Evolutionary conservation across 2,888 invertebrate species (phyloP).

Genomic region (Tipula unca): DNA sequence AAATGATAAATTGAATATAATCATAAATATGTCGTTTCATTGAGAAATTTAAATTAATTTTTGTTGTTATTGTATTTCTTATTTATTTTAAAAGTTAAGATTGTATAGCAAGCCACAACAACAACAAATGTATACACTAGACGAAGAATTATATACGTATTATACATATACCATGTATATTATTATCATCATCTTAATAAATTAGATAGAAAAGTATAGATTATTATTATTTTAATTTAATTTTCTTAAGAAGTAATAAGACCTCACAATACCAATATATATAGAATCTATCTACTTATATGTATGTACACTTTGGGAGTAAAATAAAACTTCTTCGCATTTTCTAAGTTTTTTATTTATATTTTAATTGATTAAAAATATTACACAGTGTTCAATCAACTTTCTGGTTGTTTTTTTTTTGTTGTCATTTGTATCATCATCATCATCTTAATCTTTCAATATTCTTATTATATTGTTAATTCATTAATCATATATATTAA

Average conservation of each 20-base stretch:
- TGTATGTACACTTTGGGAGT: not conserved
- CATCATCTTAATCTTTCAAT: not conserved
- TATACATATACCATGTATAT: not conserved
- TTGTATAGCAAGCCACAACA: not conserved
- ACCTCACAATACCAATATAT: not conserved
- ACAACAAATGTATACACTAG: not conserved
- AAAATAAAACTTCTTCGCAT: not conserved
- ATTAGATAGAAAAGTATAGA: not conserved
- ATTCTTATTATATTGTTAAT: not conserved
- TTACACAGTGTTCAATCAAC: not conserved
- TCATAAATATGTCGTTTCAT: not conserved
- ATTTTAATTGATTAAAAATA: not conserved
- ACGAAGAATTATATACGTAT: not conserved
- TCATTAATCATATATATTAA: not conserved
- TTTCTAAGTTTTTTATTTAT: not conserved
- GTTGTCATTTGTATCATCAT: not conserved
- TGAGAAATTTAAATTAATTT: conserved; percentile 8
- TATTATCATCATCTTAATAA: conserved; percentile 8
- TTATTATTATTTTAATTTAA: not conserved
- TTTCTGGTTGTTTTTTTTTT: not conserved
- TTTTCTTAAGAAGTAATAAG: not conserved
- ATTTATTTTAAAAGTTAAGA: not conserved
- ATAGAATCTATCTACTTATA: no score
- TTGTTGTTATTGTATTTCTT: not conserved
- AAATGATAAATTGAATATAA: not conserved